Evolutionary conservation across 2,113 vertebrate genomes (phyloP).

Genomic region (Python bivittatus): DNA sequence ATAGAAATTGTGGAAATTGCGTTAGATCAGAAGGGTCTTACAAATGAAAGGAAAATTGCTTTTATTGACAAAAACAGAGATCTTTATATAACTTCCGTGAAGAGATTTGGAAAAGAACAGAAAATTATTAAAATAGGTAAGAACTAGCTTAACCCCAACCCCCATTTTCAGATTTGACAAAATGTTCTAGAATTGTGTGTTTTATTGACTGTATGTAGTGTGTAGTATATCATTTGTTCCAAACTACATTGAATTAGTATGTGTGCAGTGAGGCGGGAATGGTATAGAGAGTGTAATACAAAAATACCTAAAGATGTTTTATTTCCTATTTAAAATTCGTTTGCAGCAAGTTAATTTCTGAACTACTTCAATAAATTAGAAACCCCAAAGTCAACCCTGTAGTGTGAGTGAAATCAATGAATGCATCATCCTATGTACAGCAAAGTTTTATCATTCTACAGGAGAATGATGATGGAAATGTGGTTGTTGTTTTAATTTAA

Average conservation of each 20-base stretch:
- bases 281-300: background rate
- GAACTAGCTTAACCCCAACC: constrained; percentile 34
- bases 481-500: no score
- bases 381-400: background rate
- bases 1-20: constrained; percentile 90
- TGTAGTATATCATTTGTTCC: background rate
- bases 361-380: background rate
- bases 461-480: no score
- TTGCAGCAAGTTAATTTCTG: background rate
- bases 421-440: background rate
- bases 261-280: background rate
- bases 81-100: constrained; percentile 88
- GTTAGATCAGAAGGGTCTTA: constrained; percentile 90
- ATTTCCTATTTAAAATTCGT: background rate
- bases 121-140: constrained; percentile 92
- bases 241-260: background rate
- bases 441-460: no score
- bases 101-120: constrained; percentile 86
- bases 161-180: background rate
- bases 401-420: background rate
- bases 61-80: constrained; percentile 96
- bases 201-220: background rate
- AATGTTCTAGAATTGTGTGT: background rate
- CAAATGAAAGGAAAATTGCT: constrained; percentile 89
- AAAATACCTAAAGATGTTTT: background rate